These are phyloP conservation scores for Magallana angulata DNA, from an alignment of 1,140 invertebrate genomes.

Conservation along the genomic window DNA sequence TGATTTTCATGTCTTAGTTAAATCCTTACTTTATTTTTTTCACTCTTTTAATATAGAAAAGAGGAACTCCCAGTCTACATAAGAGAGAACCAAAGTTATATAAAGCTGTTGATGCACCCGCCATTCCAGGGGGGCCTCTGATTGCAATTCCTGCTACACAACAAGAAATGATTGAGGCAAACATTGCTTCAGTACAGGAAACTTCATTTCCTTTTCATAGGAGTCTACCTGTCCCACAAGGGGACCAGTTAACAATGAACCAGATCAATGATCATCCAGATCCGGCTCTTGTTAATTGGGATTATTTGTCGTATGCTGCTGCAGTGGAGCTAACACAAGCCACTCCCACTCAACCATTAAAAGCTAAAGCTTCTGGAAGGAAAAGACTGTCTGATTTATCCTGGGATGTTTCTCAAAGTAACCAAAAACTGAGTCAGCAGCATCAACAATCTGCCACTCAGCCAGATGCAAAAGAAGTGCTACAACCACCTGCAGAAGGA, in stretches of 20 bases:
- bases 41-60: neutral
- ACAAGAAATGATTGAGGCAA: neutral
- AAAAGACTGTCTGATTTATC: slow-evolving; percentile 28
- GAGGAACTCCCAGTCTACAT: slow-evolving; percentile 16
- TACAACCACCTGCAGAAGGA: neutral
- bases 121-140: neutral
- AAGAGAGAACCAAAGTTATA: slow-evolving; percentile 20
- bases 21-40: too few relatives aligned
- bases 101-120: neutral
- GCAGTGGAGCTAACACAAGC: slow-evolving; percentile 16
- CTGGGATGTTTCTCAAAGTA: slow-evolving; percentile 9
- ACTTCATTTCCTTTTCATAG: neutral
- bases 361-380: neutral
- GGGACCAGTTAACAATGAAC: neutral
- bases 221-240: neutral
- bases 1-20: too few relatives aligned
- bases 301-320: slow-evolving; percentile 7
- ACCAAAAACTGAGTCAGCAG: neutral
- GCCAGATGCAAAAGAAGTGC: neutral
- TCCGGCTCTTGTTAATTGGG: slow-evolving; percentile 3
- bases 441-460: neutral
- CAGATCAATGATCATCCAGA: neutral
- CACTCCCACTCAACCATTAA: neutral
- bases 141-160: neutral
- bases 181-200: neutral